Percentiles rank a stretch among this genome's conserved stretches.
Conservation (phyloP, 1,140 invertebrate species). For the Drosophila kurseongensis region DNA sequence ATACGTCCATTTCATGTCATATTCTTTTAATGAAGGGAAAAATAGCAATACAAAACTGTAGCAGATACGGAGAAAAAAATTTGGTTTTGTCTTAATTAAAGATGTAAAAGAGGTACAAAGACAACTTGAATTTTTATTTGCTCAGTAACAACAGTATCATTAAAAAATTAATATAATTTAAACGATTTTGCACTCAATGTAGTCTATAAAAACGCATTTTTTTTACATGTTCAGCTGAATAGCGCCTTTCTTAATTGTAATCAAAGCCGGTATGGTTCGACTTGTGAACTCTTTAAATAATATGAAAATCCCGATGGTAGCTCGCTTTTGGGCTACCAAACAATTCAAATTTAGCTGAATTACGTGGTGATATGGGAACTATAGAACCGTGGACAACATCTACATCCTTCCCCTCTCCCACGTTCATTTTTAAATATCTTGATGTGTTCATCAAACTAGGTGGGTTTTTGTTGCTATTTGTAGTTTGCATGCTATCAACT, state of each 20-base stretch:
- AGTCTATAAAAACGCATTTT: background rate
- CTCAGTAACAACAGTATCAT: background rate
- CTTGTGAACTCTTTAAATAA: background rate
- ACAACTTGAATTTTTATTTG: background rate
- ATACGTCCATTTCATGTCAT: no score
- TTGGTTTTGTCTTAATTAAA: no score
- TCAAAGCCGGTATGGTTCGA: background rate
- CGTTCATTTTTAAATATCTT: constrained; percentile 32
- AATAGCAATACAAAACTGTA: no score
- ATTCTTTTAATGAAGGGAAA: no score
- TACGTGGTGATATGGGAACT: constrained; percentile 15
- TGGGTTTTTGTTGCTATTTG: constrained; percentile 48
- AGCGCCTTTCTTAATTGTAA: no score
- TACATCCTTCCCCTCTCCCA: constrained; percentile 10
- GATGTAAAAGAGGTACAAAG: no score
- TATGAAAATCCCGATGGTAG: constrained; percentile 21
- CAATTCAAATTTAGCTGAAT: constrained; percentile 6
- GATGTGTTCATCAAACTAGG: constrained; percentile 46
- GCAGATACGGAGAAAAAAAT: no score
- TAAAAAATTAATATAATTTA: background rate
- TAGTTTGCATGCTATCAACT: constrained; percentile 19
- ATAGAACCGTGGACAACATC: constrained; percentile 15
- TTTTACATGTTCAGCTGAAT: background rate
- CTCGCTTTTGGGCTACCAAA: background rate
- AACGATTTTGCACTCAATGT: background rate